Percentiles rank a stretch among this genome's conserved stretches.
Conservation (phyloP, 2,888 invertebrate species). For the Cataglyphis altisquamis region DNA sequence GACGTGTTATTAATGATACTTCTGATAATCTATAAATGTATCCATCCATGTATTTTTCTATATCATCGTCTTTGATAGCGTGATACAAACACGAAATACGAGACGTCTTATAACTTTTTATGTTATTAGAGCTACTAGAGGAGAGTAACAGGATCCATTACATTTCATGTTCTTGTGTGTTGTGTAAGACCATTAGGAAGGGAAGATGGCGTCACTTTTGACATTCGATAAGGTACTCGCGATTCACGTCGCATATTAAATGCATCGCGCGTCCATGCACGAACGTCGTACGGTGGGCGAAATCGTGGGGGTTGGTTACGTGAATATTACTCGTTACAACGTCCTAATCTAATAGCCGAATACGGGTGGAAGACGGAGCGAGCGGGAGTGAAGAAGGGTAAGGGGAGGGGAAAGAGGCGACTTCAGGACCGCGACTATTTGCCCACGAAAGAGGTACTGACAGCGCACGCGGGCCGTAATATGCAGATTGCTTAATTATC, state of each 20-base stretch:
- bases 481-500: slow-evolving; percentile 81
- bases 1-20: background rate
- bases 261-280: slow-evolving; percentile 45
- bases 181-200: background rate
- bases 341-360: slow-evolving; percentile 74
- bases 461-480: slow-evolving; percentile 72
- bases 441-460: slow-evolving; percentile 73
- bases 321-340: slow-evolving; percentile 77
- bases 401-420: slow-evolving; percentile 29
- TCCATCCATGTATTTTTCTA: background rate
- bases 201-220: slow-evolving; percentile 1
- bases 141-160: slow-evolving; percentile 21
- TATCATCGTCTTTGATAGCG: background rate
- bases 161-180: slow-evolving; percentile 3
- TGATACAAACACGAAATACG: slow-evolving; percentile 4
- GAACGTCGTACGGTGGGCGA: slow-evolving; percentile 30
- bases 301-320: slow-evolving; percentile 61
- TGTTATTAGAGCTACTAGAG: background rate
- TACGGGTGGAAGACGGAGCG: slow-evolving; percentile 63
- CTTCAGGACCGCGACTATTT: slow-evolving; percentile 74
- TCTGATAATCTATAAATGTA: background rate
- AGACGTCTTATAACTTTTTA: slow-evolving; percentile 9
- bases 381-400: slow-evolving; percentile 63
- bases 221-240: slow-evolving; percentile 57
- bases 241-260: slow-evolving; percentile 46